Evolutionary conservation across 2,888 invertebrate genomes (phyloP).

Genomic region (Aethes cnicana): DNA sequence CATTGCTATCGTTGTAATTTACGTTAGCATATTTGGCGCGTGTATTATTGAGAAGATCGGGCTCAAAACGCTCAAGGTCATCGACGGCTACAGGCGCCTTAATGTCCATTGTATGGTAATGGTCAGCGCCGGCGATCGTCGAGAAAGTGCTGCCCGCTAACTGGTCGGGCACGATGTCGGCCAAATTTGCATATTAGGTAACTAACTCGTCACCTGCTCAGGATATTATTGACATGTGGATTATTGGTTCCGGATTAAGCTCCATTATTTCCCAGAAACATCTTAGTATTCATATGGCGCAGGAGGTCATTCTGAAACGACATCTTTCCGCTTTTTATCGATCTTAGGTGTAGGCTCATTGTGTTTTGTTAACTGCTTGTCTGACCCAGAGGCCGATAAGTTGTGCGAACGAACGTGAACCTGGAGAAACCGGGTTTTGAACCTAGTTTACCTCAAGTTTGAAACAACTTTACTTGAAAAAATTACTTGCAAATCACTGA

Average conservation of each 20-base stretch:
- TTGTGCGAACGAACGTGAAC: slow-evolving; percentile 19
- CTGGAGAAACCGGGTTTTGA: slow-evolving; percentile 21
- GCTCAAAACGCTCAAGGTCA: too few relatives aligned
- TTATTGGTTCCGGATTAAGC: slow-evolving; percentile 24
- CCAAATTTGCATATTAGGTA: slow-evolving; percentile 68
- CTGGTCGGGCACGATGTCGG: slow-evolving; percentile 63
- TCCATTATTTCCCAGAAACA: slow-evolving; percentile 22
- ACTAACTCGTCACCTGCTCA: slow-evolving; percentile 40
- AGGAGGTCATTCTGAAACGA: slow-evolving; percentile 15
- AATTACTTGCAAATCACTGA: slow-evolving; percentile 4
- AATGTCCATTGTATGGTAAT: slow-evolving; percentile 70
- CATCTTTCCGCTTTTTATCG: slow-evolving; percentile 10
- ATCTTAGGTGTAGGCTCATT: neutral
- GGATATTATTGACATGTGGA: slow-evolving; percentile 32
- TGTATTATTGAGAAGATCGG: too few relatives aligned
- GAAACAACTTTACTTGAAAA: slow-evolving; percentile 11
- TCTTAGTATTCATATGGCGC: slow-evolving; percentile 18
- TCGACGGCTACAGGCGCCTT: too few relatives aligned
- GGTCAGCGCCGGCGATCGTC: slow-evolving; percentile 43
- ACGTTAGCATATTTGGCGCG: too few relatives aligned
- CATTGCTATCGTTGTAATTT: too few relatives aligned
- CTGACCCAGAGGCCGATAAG: slow-evolving; percentile 17
- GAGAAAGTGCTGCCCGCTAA: slow-evolving; percentile 69
- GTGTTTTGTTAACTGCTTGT: slow-evolving; percentile 14
- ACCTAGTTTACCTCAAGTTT: slow-evolving; percentile 14